Evolutionary conservation across 2,888 invertebrate genomes (phyloP).

Genomic region (Capitulum mitella): DNA sequence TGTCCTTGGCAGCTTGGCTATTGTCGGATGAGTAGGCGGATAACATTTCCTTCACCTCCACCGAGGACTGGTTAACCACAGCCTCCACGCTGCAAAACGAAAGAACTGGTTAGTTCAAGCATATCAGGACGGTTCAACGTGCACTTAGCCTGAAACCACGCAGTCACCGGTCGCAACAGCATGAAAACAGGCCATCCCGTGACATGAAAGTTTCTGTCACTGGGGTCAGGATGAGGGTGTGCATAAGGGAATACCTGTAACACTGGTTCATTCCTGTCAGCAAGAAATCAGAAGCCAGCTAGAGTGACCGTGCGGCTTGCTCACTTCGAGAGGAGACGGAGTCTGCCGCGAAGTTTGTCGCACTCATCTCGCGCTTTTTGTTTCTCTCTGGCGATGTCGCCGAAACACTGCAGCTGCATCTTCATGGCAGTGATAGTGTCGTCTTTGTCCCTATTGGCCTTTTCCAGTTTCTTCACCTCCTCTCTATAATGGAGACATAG

Average conservation of each 20-base stretch:
- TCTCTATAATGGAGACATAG: no score
- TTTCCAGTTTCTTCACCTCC: conserved; percentile 43
- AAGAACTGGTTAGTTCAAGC: no score
- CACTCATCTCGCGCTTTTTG: background rate
- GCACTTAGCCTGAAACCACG: no score
- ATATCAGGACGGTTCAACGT: no score
- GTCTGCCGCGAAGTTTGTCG: background rate
- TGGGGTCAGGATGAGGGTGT: no score
- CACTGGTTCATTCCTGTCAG: no score
- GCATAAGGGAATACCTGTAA: no score
- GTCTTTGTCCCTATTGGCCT: background rate
- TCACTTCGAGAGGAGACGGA: background rate
- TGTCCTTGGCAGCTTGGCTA: background rate
- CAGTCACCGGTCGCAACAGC: no score
- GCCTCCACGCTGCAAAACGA: conserved; percentile 7
- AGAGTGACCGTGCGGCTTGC: no score
- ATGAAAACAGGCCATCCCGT: no score
- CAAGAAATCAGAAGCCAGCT: no score
- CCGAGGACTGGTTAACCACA: background rate
- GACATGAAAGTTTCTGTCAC: no score
- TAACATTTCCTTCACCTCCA: background rate
- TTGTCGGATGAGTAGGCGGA: background rate
- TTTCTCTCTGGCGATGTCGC: background rate
- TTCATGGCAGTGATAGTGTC: background rate
- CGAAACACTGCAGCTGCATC: conserved; percentile 15